A percentile compares a stretch with the other conserved stretches of the same genome.
Evolutionary conservation across 2,797 vertebrate species (phyloP).

Genomic region (Merluccius polli): DNA sequence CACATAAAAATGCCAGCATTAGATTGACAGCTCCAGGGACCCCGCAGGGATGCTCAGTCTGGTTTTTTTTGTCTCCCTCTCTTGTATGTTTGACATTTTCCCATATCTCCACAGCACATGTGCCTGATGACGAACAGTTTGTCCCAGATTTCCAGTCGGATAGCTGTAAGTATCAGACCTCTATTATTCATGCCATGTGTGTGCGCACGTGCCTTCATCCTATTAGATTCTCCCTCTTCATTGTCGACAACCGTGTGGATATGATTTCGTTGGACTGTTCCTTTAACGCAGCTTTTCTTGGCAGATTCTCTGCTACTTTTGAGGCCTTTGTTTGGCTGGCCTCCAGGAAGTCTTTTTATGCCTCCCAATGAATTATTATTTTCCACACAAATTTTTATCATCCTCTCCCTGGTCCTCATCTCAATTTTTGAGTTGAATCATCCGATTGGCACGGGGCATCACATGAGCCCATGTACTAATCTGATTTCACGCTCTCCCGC

Average conservation of each 20-base stretch:
- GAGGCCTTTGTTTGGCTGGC: background rate
- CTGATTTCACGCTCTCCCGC: slow-evolving; percentile 73
- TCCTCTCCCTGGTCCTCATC: slow-evolving; percentile 3
- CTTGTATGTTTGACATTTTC: slow-evolving; percentile 13
- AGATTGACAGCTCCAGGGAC: slow-evolving; percentile 5
- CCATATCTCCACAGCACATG: slow-evolving; percentile 78
- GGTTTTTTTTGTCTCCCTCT: background rate
- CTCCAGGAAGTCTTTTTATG: background rate
- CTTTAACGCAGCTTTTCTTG: background rate
- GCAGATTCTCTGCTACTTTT: slow-evolving; percentile 1
- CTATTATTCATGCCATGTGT: slow-evolving; percentile 32
- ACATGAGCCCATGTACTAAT: slow-evolving; percentile 73
- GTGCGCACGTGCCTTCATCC: background rate
- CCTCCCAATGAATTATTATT: background rate
- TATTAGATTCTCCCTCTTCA: background rate
- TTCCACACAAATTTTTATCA: background rate
- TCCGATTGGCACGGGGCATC: slow-evolving; percentile 67
- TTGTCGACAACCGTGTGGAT: background rate
- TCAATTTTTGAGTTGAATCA: slow-evolving; percentile 70
- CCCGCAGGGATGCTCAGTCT: slow-evolving; percentile 6
- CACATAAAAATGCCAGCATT: background rate
- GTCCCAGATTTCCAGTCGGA: slow-evolving; percentile 96
- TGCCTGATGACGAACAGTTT: slow-evolving; percentile 94
- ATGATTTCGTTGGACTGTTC: background rate
- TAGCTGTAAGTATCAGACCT: slow-evolving; percentile 82